A percentile compares a stretch with the other conserved stretches of the same genome.
Evolutionary conservation across 2,113 vertebrate genomes (phyloP).

Genomic region (Rhombomys opimus): DNA sequence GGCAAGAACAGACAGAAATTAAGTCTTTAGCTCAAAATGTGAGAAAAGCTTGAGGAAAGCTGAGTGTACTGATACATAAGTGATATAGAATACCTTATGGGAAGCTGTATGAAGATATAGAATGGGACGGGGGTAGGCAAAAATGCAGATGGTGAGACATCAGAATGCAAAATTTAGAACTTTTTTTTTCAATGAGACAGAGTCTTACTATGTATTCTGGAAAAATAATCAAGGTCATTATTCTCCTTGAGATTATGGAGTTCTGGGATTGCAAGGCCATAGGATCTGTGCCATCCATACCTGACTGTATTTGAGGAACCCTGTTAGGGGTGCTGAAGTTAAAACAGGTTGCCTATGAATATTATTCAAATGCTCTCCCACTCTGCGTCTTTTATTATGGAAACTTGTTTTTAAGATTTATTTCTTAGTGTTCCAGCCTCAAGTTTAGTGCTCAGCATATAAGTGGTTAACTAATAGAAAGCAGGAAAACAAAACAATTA

Average conservation of each 20-base stretch:
- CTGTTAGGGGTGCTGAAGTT: neutral
- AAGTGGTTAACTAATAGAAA: neutral
- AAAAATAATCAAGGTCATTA: no score
- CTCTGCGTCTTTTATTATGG: neutral
- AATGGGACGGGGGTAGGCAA: no score
- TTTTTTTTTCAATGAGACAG: neutral
- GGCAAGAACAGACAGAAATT: neutral
- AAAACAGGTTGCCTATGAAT: fast-evolving
- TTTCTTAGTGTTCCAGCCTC: neutral
- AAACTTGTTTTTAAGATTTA: neutral
- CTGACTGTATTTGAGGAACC: neutral
- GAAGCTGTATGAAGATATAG: neutral
- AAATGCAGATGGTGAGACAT: neutral
- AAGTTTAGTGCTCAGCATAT: neutral
- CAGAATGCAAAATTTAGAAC: neutral
- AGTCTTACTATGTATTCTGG: neutral
- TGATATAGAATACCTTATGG: neutral
- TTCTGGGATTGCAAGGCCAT: neutral
- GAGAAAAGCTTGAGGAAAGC: neutral
- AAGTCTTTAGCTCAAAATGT: neutral
- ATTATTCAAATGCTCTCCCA: neutral
- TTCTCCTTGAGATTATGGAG: neutral
- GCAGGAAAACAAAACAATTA: neutral
- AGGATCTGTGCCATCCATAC: neutral
- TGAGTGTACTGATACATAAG: no score